Conservation (phyloP, 2,113 vertebrate genomes). For the Rallus limicola region DNA sequence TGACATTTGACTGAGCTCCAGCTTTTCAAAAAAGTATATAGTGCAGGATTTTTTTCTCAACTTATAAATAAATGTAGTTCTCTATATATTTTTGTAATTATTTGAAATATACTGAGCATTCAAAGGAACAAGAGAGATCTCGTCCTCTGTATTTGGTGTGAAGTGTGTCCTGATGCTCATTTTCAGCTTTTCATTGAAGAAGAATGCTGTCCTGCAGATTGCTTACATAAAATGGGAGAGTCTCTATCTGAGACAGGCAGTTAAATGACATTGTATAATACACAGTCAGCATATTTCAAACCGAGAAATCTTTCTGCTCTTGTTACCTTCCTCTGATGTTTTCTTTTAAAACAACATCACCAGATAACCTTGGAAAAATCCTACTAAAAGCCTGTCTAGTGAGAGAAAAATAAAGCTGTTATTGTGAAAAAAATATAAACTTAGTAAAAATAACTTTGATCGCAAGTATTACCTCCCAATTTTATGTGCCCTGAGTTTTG, state of each 20-base stretch:
- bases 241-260: background rate
- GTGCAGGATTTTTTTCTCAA: background rate
- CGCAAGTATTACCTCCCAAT: background rate
- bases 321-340: background rate
- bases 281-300: conserved; percentile 4
- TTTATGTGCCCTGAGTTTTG: background rate
- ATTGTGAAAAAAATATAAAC: background rate
- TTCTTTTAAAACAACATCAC: background rate
- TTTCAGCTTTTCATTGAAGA: conserved; percentile 13
- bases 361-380: background rate
- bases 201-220: background rate
- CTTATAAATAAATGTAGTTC: background rate
- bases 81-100: background rate
- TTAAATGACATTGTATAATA: background rate
- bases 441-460: background rate
- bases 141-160: background rate
- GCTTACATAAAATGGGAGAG: background rate
- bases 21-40: background rate
- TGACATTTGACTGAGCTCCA: background rate
- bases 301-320: background rate
- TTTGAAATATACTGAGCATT: background rate
- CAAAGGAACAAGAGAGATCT: background rate
- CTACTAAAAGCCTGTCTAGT: background rate
- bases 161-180: background rate
- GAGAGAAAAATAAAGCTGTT: background rate